Percentiles rank a stretch among this genome's conserved stretches.
These are phyloP conservation scores for Bungarus multicinctus DNA, from an alignment of 2,113 vertebrate species.

Conservation along the genomic window DNA sequence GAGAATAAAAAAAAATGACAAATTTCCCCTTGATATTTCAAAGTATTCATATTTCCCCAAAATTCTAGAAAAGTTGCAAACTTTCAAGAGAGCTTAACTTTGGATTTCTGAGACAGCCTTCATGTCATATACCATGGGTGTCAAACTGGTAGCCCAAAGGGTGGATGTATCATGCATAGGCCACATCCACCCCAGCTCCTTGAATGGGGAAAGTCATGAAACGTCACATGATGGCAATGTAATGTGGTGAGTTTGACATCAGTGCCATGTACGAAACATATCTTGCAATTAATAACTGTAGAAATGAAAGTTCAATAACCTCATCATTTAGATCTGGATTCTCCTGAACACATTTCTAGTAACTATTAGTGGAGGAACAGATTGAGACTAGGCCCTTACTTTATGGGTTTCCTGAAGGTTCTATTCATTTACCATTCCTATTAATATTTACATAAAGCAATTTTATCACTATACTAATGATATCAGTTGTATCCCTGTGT, in stretches of 20 bases:
- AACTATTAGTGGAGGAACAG: background rate
- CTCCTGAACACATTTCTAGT: background rate
- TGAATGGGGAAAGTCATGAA: too few relatives aligned
- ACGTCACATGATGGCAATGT: too few relatives aligned
- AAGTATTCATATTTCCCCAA: background rate
- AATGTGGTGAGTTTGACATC: too few relatives aligned
- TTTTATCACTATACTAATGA: background rate
- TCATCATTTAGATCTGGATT: background rate
- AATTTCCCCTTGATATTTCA: background rate
- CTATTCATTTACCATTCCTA: background rate
- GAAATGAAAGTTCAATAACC: background rate
- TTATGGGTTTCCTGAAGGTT: background rate
- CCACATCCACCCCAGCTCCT: too few relatives aligned
- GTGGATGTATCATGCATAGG: too few relatives aligned
- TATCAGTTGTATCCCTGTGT: background rate
- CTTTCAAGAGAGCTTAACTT: background rate
- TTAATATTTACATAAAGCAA: background rate
- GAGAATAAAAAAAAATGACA: background rate
- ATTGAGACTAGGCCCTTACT: background rate
- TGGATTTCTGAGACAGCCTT: background rate
- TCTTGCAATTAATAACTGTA: too few relatives aligned
- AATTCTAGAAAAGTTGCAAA: background rate
- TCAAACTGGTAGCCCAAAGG: too few relatives aligned
- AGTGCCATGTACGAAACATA: background rate
- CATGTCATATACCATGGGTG: background rate